Evolutionary conservation across 2,888 invertebrate species (phyloP), one percentile per base, ranked within the genome.

Genomic region (Byasa hedistus): DNA sequence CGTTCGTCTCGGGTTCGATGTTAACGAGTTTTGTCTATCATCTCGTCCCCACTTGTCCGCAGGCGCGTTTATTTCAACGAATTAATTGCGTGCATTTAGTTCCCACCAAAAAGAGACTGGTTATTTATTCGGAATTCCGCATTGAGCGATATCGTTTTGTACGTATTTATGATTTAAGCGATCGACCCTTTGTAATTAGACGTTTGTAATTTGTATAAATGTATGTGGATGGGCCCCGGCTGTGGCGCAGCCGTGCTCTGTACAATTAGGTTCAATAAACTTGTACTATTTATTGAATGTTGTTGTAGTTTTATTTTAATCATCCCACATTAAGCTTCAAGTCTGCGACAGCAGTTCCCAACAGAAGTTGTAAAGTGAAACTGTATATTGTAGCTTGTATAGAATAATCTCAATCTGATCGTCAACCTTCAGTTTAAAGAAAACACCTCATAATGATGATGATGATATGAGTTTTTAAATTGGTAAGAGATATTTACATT

Each of bases 251-350:
- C 72, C 73, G 69, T 73, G 75, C 73, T 76, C 74, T 81, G 83
- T 82, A 81, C 79, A 75, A 81, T 73, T 77, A 77, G 67, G 71
- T 73, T 76, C 78, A 84, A 79, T 86, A 87, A 80, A 87, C 85
- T 79, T 83, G 79, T 83, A 85, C 78, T 86, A 86, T 87, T 87
- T 87, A 87, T 87, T 85, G 81, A 84, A 67, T 61, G 61, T 59
- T 21, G 3, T 1, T 58, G 21, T 56, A 51, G 68, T 80, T 79
- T 81, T 72, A 72, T 72, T 76, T 69, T 8, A 39, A 22, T 5
- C 39, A 39, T 2, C 39, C 15, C 1, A 15, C 39, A 39, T 39
- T 39, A 10, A 32, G 10, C 32, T 32, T 32, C 8, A 32, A 32
- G 32, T 32, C 8, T 10, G 8, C 32, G 32, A 10, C 32, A 10